These are phyloP conservation scores for Haplotaxodon microlepis DNA, from an alignment of 2,113 vertebrate species.

Conservation along the genomic window DNA sequence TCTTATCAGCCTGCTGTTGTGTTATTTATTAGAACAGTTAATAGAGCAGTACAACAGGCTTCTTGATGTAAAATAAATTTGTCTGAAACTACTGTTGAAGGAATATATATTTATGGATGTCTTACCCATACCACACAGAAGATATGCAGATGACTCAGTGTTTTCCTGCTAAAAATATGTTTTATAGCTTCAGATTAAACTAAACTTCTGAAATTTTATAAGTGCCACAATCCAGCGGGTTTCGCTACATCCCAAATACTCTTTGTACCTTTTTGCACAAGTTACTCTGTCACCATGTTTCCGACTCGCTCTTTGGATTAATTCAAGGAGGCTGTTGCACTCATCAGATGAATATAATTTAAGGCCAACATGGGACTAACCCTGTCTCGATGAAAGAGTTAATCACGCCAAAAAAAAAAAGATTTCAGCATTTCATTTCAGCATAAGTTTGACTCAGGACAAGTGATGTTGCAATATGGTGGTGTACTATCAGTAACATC, in stretches of 20 bases:
- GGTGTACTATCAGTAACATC: not conserved
- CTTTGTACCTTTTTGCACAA: slow-evolving; percentile 32
- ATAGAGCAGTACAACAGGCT: not conserved
- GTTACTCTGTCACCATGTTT: slow-evolving; percentile 11
- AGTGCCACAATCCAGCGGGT: not conserved
- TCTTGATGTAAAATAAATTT: not conserved
- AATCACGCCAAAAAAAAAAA: not conserved
- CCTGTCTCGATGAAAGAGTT: not conserved
- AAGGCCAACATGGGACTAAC: not conserved
- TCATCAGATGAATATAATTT: not conserved
- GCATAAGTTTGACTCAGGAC: not conserved
- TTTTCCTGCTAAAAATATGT: not conserved
- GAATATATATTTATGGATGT: not conserved
- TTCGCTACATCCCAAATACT: slow-evolving; percentile 6
- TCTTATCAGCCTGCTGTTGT: not conserved
- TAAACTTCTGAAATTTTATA: not conserved
- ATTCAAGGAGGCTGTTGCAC: not conserved
- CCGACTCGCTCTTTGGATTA: not conserved
- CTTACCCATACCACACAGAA: not conserved
- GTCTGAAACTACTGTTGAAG: not conserved
- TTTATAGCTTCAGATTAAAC: not conserved
- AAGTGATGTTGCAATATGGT: not conserved
- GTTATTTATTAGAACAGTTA: not conserved
- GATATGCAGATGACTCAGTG: not conserved
- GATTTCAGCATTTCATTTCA: not conserved